These are phyloP conservation scores for Maconellicoccus hirsutus DNA, from an alignment of 1,140 invertebrate species.

Conservation along the genomic window DNA sequence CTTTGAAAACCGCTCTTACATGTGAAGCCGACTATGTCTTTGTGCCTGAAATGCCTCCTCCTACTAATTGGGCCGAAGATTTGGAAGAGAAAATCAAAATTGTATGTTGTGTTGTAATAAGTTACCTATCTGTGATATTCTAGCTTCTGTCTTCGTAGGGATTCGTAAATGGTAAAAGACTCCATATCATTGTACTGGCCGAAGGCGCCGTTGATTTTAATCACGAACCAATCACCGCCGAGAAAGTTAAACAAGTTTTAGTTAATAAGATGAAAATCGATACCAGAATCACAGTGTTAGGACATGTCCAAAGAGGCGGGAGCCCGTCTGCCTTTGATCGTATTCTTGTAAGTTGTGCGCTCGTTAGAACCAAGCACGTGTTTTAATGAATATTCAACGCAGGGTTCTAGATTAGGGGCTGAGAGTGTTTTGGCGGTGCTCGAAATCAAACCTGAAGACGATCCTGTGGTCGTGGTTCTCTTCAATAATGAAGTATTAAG, in stretches of 20 bases:
- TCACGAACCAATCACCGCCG: conserved; percentile 84
- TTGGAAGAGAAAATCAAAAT: conserved; percentile 57
- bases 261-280: conserved; percentile 87
- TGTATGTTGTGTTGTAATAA: conserved; percentile 1
- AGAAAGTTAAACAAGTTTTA: conserved; percentile 77
- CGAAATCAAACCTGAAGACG: conserved; percentile 84
- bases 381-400: conserved; percentile 24
- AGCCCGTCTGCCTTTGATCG: conserved; percentile 98
- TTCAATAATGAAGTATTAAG: conserved; percentile 95
- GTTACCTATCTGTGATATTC: no score
- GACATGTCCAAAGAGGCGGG: conserved; percentile 95
- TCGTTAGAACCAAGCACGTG: neutral
- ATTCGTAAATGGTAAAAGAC: conserved; percentile 74
- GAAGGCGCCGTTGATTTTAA: conserved; percentile 95
- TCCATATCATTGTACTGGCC: conserved; percentile 97
- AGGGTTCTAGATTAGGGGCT: conserved; percentile 99
- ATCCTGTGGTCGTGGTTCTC: conserved; percentile 87
- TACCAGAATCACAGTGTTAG: conserved; percentile 91
- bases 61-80: conserved; percentile 66
- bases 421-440: conserved; percentile 95
- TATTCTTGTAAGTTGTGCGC: conserved; percentile 63
- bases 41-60: conserved; percentile 86
- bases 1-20: conserved; percentile 75
- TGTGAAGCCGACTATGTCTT: conserved; percentile 90
- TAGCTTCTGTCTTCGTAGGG: conserved; percentile 49